Evolutionary conservation across 2,888 invertebrate species (phyloP), one percentile per base, ranked within the genome.

Genomic region (Petrophora chlorosata): DNA sequence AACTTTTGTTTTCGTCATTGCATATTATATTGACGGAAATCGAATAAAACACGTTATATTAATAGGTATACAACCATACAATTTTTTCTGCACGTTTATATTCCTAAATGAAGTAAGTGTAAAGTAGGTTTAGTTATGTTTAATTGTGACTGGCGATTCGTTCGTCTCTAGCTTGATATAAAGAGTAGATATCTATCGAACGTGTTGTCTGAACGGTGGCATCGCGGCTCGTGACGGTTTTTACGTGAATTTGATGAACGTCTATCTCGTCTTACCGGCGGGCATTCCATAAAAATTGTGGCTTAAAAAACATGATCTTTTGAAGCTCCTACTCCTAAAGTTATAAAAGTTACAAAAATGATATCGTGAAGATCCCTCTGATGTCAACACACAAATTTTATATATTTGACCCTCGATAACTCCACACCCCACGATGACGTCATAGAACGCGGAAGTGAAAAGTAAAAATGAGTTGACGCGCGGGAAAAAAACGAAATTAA

Each of bases 31-130:
- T 10, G 38, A 14, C 33, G 22, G 29, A 39, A 49, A 50, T 47
- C 45, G 53, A 57, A 53, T 53, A 59, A 36, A 43, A 22, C 40
- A 38, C 35, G 30, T 38, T 35, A 5, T 38, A 15, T 28, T 40
- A 35, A 41, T 35, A 50, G 43, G 26, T 49, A 44, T 44, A 34
- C 23, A 38, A 53, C 36, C 44, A 48, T 56, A 34, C 45, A 53
- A 43, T 50, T 48, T 39, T 60, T 52, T 45, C 46, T 56, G 39
- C 40, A 42, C 36, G 43, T 32, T 56, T 47, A 41, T 82, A 83
- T 85, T 84, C 82, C 83, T 83, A 80, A 77, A 78, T 53, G 62
- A 65, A 56, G 10, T 83, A 79, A 79, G 71, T 83, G 82, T 84
- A 83, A 81, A 80, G 73, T 85, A 84, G 81, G 10, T 35, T 47